These are phyloP conservation scores for Blennius ocellaris DNA, from an alignment of 2,113 vertebrate genomes.

Conservation along the genomic window DNA sequence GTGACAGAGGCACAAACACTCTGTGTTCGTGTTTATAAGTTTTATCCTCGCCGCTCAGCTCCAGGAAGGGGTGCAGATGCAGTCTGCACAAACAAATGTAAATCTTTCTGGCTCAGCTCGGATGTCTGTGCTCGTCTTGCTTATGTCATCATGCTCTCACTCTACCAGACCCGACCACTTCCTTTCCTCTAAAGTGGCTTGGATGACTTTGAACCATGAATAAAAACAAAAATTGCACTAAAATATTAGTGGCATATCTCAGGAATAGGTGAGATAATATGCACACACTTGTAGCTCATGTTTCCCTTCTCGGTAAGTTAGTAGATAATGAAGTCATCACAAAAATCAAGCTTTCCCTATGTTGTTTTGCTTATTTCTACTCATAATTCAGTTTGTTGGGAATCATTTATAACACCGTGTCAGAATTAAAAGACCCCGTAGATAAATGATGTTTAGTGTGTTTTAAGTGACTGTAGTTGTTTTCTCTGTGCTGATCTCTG, in stretches of 20 bases:
- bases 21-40: slow-evolving; percentile 13
- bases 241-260: neutral
- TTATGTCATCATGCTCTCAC: neutral
- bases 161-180: neutral
- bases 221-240: neutral
- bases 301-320: neutral
- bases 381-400: too few species aligned
- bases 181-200: slow-evolving; percentile 1
- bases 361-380: too few species aligned
- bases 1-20: too few species aligned
- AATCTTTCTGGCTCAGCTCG: slow-evolving; percentile 47
- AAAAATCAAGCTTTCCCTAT: too few species aligned
- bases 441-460: too few species aligned
- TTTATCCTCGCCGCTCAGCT: slow-evolving; percentile 1
- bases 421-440: too few species aligned
- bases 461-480: too few species aligned
- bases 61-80: neutral
- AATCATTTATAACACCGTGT: too few species aligned
- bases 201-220: neutral
- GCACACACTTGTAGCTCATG: neutral
- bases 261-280: neutral
- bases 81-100: slow-evolving; percentile 57
- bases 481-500: too few species aligned
- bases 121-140: slow-evolving; percentile 27
- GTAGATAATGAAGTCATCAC: neutral